Base-by-base conservation (phyloP, 2,797 vertebrate genomes). In the Thamnophis elegans region DNA sequence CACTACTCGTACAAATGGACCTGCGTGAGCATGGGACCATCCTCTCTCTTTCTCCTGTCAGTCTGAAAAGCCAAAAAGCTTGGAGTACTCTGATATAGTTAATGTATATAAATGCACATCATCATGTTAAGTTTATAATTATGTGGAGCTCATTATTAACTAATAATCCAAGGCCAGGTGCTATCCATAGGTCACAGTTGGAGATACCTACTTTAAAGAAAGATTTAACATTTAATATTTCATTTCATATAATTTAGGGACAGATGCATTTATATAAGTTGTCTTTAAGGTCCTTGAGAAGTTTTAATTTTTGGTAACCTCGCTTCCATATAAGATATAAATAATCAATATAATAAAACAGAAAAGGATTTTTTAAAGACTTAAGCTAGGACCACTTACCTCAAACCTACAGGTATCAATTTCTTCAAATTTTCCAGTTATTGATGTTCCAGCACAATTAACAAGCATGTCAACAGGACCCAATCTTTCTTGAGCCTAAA, bases 381-480 rank as follows among this genome's bases (percentile, higher is more conserved):
- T 82, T 82, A 82, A 94, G 59, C 5, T 25, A 92, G 13, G 73
- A 13, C 56, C 16, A 97, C 98, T 97, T 95, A 99, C 99, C 97
- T 98, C 98, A 94, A 99, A 99, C 94, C 96, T 95, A 86, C 98
- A 98, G 73, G 99, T 98, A 90, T 99, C 98, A 62, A 99, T 97
- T 60, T 99, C 99, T 94, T 99, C 99, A 97, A 99, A 99, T 95
- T 98, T 99, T 92, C 97, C 99, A 88, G 98, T 97, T 93, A 98
- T 11, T 8, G 99, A 96, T 1, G 60, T 98, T 93, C 99, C 99
- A 4, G 99, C 99, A 93, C 99, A 99, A 97, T 99, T 99, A 85
- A 99, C 98, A 55, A 99, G 98, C 99, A 99, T 99, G 95, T 99
- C 99, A 93, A 99, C 99, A 0, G 99, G 99, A 5, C 99, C 99